These are phyloP conservation scores for Cosmia pyralina DNA, from an alignment of 2,888 invertebrate genomes.

Conservation along the genomic window DNA sequence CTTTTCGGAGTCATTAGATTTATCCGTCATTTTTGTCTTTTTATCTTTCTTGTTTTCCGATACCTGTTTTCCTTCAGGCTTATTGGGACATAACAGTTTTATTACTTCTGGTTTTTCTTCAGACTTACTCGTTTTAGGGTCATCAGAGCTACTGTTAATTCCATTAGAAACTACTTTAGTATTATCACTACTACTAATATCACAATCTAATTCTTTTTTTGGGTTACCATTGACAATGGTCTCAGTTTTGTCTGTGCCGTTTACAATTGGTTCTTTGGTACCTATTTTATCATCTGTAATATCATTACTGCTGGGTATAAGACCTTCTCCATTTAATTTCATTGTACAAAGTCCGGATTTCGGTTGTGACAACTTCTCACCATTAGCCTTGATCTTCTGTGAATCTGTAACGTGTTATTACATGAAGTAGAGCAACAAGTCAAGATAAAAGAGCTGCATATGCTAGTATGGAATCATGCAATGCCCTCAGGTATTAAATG, in stretches of 20 bases:
- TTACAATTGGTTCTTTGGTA: conserved; percentile 88
- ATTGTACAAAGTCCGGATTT: conserved; percentile 74
- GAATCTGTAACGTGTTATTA: conserved; percentile 76
- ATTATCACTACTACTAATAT: conserved; percentile 89
- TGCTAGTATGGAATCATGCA: conserved; percentile 46
- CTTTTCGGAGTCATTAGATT: conserved; percentile 77
- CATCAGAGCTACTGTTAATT: conserved; percentile 84
- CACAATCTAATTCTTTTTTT: conserved; percentile 87
- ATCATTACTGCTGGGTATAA: conserved; percentile 76
- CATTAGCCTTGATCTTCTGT: conserved; percentile 78
- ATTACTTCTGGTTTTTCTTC: conserved; percentile 77
- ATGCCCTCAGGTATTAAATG: conserved; percentile 59
- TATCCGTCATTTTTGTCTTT: conserved; percentile 78
- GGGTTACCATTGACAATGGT: conserved; percentile 84
- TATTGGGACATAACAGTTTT: conserved; percentile 72
- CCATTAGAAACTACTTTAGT: conserved; percentile 89
- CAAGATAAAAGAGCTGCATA: conserved; percentile 20
- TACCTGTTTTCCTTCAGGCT: conserved; percentile 75
- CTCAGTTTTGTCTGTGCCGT: conserved; percentile 82
- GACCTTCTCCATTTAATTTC: conserved; percentile 82
- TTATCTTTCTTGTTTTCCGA: conserved; percentile 83
- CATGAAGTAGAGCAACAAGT: conserved; percentile 22
- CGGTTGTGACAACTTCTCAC: conserved; percentile 78
- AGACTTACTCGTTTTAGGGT: conserved; percentile 83
- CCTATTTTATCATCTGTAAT: conserved; percentile 79